These are phyloP conservation scores for Anseranas semipalmata DNA, from an alignment of 2,113 vertebrate genomes.

Conservation along the genomic window DNA sequence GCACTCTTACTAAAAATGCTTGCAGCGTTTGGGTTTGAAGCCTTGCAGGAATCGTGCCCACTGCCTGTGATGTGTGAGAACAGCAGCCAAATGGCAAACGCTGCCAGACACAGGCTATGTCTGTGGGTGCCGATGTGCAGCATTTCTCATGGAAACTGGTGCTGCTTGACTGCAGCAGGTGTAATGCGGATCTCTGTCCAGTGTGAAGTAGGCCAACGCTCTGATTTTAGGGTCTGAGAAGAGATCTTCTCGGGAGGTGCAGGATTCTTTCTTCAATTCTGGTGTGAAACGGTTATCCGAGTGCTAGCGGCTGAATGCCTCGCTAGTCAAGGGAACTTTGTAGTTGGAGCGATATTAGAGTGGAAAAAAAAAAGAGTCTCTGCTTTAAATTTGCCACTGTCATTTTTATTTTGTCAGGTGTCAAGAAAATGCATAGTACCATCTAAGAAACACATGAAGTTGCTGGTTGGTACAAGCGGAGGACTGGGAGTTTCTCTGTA, in stretches of 20 bases:
- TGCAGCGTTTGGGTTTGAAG: background rate
- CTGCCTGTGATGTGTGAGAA: background rate
- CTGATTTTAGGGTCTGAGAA: background rate
- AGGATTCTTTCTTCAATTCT: background rate
- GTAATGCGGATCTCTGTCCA: rapidly evolving
- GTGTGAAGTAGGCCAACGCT: background rate
- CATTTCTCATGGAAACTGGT: background rate
- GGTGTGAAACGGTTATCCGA: rapidly evolving
- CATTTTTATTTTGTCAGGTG: background rate
- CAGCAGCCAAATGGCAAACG: background rate
- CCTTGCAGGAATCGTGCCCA: rapidly evolving
- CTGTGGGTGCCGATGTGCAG: rapidly evolving
- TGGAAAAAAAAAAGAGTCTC: background rate
- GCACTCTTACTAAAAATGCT: background rate
- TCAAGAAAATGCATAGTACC: background rate
- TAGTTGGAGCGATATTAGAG: background rate
- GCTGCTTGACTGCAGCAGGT: background rate
- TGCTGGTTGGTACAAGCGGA: background rate
- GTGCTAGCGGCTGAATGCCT: background rate
- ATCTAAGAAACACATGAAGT: background rate
- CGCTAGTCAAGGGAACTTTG: background rate
- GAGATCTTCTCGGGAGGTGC: background rate
- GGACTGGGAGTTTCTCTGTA: background rate
- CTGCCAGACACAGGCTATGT: background rate
- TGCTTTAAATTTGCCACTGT: background rate